Percentiles rank a stretch among this genome's conserved stretches.
These are phyloP conservation scores for Heliocidaris tuberculata DNA, from an alignment of 35 echinoderm and acorn worm genomes.

Conservation along the genomic window DNA sequence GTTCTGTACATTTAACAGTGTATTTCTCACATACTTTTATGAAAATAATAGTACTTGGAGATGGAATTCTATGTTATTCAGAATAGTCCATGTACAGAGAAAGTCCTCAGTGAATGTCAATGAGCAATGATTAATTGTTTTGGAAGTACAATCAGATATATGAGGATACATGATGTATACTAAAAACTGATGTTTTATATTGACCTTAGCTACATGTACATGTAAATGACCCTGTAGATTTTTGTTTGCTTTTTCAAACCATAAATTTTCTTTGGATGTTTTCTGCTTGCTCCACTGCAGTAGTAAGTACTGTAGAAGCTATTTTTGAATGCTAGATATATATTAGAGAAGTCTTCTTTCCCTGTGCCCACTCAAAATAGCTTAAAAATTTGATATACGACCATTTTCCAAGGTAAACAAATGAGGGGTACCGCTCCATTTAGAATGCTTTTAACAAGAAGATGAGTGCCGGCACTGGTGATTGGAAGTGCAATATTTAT, in stretches of 20 bases:
- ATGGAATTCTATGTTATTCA: no score
- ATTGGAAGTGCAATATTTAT: background rate
- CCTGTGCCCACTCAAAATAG: background rate
- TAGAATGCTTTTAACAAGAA: background rate
- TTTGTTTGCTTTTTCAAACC: no score
- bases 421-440: background rate
- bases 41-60: no score
- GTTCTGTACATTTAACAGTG: no score
- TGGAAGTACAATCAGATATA: no score
- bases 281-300: background rate
- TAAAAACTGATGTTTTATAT: background rate
- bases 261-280: background rate
- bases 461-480: background rate
- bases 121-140: no score
- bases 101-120: no score
- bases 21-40: no score
- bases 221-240: background rate
- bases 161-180: no score
- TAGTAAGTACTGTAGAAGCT: background rate
- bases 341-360: background rate
- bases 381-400: background rate
- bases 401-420: background rate
- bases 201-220: no score
- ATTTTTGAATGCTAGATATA: background rate
- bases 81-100: no score